A percentile compares a stretch with the other conserved stretches of the same genome.
Conservation (phyloP, 2,888 invertebrate species). For the Cephonodes hylas region DNA sequence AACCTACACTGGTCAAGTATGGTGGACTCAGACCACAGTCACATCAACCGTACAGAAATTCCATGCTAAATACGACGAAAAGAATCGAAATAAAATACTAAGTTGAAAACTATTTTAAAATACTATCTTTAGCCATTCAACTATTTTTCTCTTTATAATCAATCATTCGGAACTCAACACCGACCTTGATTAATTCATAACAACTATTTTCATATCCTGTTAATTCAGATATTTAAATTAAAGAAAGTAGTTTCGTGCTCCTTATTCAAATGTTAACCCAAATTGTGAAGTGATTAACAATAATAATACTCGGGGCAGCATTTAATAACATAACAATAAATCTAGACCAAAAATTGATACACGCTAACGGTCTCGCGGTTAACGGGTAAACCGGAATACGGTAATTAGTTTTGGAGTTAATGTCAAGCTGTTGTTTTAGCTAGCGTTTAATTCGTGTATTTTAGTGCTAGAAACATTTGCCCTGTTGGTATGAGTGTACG, state of each 20-base stretch:
- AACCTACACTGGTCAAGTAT: no score
- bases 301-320: not conserved
- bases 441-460: constrained; percentile 42
- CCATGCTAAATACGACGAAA: no score
- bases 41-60: no score
- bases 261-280: constrained; percentile 6
- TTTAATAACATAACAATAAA: constrained; percentile 12
- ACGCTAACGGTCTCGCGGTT: constrained; percentile 44
- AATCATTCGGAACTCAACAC: not conserved
- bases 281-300: constrained; percentile 2
- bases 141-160: not conserved
- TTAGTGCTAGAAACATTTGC: constrained; percentile 39
- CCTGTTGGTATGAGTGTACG: constrained; percentile 28
- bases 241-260: not conserved
- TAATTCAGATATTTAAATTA: not conserved
- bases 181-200: constrained; percentile 1
- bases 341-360: constrained; percentile 3
- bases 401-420: constrained; percentile 51
- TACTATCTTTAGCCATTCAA: no score
- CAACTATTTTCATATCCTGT: not conserved
- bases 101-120: no score
- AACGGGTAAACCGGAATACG: constrained; percentile 55
- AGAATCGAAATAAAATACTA: no score
- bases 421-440: constrained; percentile 43
- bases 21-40: no score